Percentiles rank a stretch among this genome's conserved stretches.
Evolutionary conservation across 2,888 invertebrate species (phyloP).

Genomic region (Torymus auratus): DNA sequence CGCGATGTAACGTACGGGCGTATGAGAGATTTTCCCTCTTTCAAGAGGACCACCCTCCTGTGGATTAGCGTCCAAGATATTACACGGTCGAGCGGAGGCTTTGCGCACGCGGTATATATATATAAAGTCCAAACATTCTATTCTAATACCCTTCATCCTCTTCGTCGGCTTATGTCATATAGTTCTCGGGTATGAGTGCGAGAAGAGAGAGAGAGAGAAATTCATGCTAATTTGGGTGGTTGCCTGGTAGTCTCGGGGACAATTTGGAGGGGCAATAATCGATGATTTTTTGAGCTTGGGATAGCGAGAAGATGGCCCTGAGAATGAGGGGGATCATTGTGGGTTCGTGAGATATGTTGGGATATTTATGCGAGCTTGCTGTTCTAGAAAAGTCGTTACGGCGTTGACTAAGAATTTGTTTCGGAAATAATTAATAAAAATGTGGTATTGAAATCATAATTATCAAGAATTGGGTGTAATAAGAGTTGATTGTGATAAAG

Average conservation of each 20-base stretch:
- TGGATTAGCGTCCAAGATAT: slow-evolving; percentile 25
- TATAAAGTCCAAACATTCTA: background rate
- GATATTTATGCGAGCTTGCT: no score
- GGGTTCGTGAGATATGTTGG: no score
- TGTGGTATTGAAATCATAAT: no score
- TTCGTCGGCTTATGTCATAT: slow-evolving; percentile 30
- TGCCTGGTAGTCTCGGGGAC: no score
- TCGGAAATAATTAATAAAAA: no score
- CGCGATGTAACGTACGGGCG: background rate
- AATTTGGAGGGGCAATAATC: background rate
- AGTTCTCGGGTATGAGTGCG: background rate
- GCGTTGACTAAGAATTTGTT: no score
- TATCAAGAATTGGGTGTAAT: no score
- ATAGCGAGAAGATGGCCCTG: no score
- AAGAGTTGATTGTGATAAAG: no score
- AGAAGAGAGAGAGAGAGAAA: background rate
- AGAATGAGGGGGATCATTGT: no score
- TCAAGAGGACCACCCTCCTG: slow-evolving; percentile 48
- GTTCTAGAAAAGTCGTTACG: no score
- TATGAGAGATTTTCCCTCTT: slow-evolving; percentile 8
- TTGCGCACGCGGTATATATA: background rate
- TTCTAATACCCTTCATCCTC: slow-evolving; percentile 16
- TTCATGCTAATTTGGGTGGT: slow-evolving; percentile 33
- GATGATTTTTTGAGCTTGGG: no score
- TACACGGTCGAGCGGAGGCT: slow-evolving; percentile 41